Percentiles rank a stretch among this genome's conserved stretches.
These are phyloP conservation scores for Drosophila ficusphila DNA, from an alignment of 1,140 invertebrate species.

Conservation along the genomic window DNA sequence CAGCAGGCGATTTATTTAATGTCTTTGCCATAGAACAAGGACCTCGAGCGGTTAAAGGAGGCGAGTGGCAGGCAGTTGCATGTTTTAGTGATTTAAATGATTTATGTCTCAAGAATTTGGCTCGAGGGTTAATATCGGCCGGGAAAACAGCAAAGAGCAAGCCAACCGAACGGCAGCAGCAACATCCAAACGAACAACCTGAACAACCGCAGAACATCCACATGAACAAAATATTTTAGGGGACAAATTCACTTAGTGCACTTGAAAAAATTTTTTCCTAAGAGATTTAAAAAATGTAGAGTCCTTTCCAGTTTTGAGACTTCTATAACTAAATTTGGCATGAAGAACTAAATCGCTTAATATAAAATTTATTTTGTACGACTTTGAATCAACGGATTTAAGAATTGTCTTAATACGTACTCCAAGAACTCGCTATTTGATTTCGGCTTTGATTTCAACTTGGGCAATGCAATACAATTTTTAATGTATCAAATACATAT, in stretches of 20 bases:
- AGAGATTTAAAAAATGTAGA: no score
- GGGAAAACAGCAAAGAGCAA: slow-evolving; percentile 29
- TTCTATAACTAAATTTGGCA: background rate
- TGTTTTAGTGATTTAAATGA: slow-evolving; percentile 80
- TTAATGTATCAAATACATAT: no score
- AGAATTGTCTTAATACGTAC: no score
- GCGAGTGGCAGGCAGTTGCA: slow-evolving; percentile 58
- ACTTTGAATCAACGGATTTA: no score
- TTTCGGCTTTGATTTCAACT: no score
- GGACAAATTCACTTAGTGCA: slow-evolving; percentile 23
- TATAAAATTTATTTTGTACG: no score
- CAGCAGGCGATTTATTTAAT: slow-evolving; percentile 82
- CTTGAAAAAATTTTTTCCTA: background rate
- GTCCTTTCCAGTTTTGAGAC: no score
- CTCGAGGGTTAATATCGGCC: slow-evolving; percentile 75
- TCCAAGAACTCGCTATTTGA: no score
- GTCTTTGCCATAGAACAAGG: slow-evolving; percentile 60
- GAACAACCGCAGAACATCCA: slow-evolving; percentile 18
- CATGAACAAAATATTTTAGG: slow-evolving; percentile 32
- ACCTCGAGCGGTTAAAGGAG: background rate
- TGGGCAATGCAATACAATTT: no score
- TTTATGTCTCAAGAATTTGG: slow-evolving; percentile 77
- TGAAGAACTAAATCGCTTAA: no score
- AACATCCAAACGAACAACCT: slow-evolving; percentile 24
- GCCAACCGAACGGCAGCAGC: slow-evolving; percentile 34